A percentile compares a stretch with the other conserved stretches of the same genome.
Conservation (phyloP, 2,797 vertebrate species). For the Melopsittacus undulatus region DNA sequence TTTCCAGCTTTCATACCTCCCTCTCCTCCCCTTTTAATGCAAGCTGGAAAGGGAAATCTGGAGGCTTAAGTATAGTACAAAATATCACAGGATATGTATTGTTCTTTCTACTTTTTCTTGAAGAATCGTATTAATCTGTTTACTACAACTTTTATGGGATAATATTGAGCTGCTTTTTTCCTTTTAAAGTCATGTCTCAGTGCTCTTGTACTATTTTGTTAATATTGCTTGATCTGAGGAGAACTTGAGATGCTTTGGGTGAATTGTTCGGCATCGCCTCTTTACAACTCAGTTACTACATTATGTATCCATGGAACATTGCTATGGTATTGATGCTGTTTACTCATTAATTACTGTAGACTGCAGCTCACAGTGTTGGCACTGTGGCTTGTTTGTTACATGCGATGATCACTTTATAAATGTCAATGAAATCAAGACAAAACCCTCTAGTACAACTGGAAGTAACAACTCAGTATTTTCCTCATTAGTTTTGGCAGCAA, state of each 20-base stretch:
- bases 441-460: conserved; percentile 63
- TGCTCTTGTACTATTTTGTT: not conserved
- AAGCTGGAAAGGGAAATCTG: not conserved
- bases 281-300: not conserved
- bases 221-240: not conserved
- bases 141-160: not conserved
- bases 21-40: not conserved
- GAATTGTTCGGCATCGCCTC: not conserved
- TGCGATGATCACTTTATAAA: conserved; percentile 59
- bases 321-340: conserved; percentile 57
- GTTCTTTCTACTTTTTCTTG: not conserved
- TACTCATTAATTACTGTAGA: conserved; percentile 70
- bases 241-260: not conserved
- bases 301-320: not conserved
- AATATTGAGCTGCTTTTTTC: not conserved
- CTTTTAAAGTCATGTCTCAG: not conserved
- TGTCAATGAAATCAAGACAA: conserved; percentile 75
- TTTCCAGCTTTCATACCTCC: not conserved
- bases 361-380: conserved; percentile 59
- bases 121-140: not conserved
- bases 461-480: conserved; percentile 64
- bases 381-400: conserved; percentile 64
- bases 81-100: not conserved
- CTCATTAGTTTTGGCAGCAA: conserved; percentile 68
- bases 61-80: not conserved